Percentiles rank a stretch among this genome's conserved stretches.
These are phyloP conservation scores for Trialeurodes vaporariorum DNA, from an alignment of 1,140 invertebrate species.

Conservation along the genomic window DNA sequence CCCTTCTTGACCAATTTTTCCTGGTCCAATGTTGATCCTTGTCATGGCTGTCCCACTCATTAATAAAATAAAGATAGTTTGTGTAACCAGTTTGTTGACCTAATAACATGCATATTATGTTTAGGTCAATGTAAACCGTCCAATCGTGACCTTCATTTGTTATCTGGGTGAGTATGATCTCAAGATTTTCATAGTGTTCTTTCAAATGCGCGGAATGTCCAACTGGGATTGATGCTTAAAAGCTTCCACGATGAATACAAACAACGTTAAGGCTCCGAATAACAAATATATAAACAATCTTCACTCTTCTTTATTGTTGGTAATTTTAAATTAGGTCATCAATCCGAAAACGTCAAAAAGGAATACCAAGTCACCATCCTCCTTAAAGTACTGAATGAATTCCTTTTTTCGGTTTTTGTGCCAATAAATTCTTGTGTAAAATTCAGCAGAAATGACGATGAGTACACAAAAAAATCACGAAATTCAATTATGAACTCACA, in stretches of 20 bases:
- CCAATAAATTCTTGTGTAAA: too few relatives aligned
- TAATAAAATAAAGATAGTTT: conserved; percentile 35
- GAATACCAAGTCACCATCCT: too few relatives aligned
- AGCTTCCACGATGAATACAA: conserved; percentile 31
- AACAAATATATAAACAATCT: conserved; percentile 29
- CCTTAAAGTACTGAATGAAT: too few relatives aligned
- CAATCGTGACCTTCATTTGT: too few relatives aligned
- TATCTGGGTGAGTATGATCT: conserved; percentile 27
- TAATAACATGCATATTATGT: conserved; percentile 31
- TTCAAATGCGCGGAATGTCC: conserved; percentile 29
- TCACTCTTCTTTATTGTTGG: too few relatives aligned
- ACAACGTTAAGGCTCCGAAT: conserved; percentile 29
- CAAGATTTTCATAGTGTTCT: conserved; percentile 29
- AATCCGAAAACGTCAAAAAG: too few relatives aligned
- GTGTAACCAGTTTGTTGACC: conserved; percentile 35
- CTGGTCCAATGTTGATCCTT: conserved; percentile 29
- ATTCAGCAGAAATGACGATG: too few relatives aligned
- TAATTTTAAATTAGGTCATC: too few relatives aligned
- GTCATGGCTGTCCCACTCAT: conserved; percentile 35
- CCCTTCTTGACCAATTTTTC: conserved; percentile 27
- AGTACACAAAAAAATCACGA: too few relatives aligned
- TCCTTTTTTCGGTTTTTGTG: too few relatives aligned
- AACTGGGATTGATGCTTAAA: conserved; percentile 28
- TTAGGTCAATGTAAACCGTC: conserved; percentile 32
- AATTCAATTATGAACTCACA: too few relatives aligned